Evolutionary conservation across 53 echinoderm and acorn worm species (phyloP), one percentile per base, ranked within the genome.

Genomic region (Luidia sarsii): DNA sequence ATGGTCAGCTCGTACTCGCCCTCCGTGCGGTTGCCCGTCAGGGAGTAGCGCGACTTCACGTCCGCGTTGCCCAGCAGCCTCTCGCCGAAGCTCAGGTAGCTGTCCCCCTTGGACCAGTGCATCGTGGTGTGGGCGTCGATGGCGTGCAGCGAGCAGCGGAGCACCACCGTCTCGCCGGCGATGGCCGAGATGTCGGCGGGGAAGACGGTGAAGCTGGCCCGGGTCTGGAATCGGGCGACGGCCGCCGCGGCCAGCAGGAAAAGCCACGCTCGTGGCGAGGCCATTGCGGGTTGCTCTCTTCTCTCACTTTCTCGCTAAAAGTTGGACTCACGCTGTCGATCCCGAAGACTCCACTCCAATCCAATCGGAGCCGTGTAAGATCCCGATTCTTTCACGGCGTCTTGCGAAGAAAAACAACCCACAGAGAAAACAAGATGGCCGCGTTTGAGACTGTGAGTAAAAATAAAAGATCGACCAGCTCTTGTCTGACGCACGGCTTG

Each of bases 1-100:
- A 95, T 95, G 54, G 41, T 81, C 50, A 95, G 83, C 45, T 90
- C 85, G 62, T 88, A 88, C 86, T 90, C 95, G 13, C 92, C 92
- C 2, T 30, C 32, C n/a, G 79, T 65, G 4, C 62, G 55, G 67
- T 95, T 90, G 10, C 95, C 92, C 33, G 81, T 57, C 25, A 95
- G 86, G 4, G 92, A 90, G 29, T 85, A 87, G 57, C 95, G 82
- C 52, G 67, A 67, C 33, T 51, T 79, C 4, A 83, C 34, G 15
- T 90, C 95, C 15, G 50, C 45, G 31, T 85, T 85, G 10, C 56
- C 23, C 28, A 87, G 65, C 4, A 95, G 52, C 11, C 70, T 77
- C 0, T 57, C 65, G 59, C 87, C 81, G 29, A 92, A 68, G 39
- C 92, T 95, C 82, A 95, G 39, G 63, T 87, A 90, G 3, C 41